These are phyloP conservation scores for Coilia nasus DNA, from an alignment of 2,797 vertebrate genomes.

Conservation along the genomic window DNA sequence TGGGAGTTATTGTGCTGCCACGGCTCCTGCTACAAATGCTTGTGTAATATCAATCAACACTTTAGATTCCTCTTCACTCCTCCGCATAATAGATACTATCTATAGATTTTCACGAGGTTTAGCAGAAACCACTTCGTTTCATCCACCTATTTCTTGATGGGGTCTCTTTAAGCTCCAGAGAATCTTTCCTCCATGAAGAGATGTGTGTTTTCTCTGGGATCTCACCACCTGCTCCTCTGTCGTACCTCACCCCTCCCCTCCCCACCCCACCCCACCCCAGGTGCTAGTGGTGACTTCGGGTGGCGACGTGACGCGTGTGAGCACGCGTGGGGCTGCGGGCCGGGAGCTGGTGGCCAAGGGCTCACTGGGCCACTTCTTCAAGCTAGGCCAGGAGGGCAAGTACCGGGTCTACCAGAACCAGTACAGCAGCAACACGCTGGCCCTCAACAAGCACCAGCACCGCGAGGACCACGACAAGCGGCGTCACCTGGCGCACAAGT, in stretches of 20 bases:
- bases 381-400: slow-evolving; percentile 95
- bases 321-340: slow-evolving; percentile 60
- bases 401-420: slow-evolving; percentile 97
- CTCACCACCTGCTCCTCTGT: neutral
- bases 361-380: slow-evolving; percentile 87
- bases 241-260: neutral
- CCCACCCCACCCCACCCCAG: slow-evolving; percentile 62
- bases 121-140: no score
- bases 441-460: slow-evolving; percentile 98
- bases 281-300: slow-evolving; percentile 90
- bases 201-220: no score
- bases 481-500: slow-evolving; percentile 95
- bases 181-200: no score
- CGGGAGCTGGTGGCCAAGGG: slow-evolving; percentile 89
- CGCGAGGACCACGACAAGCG: slow-evolving; percentile 98
- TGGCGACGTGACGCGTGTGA: slow-evolving; percentile 89
- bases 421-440: slow-evolving; percentile 93
- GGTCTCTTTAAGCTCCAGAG: no score
- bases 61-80: no score
- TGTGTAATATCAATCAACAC: neutral
- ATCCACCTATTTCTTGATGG: no score
- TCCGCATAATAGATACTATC: no score
- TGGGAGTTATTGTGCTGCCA: neutral
- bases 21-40: neutral
- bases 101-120: no score